phyloP scores from a whole-genome alignment of 2,888 invertebrate genomes.

The Microctonus brassicae region DNA sequence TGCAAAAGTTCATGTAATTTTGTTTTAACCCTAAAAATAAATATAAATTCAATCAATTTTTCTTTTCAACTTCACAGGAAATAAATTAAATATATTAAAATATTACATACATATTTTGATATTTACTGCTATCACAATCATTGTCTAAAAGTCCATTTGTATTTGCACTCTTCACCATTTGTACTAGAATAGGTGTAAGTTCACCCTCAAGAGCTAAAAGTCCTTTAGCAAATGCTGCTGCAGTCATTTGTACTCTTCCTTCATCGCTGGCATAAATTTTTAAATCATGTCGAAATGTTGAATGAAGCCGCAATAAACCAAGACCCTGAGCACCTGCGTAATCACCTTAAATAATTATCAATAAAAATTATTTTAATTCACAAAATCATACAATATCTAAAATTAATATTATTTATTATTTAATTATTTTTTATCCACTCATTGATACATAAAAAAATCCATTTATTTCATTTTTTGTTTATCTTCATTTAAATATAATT shows the following conservation, averaged over 20 bases:
- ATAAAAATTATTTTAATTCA: not conserved
- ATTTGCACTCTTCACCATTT: slow-evolving; percentile 99
- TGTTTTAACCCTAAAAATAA: slow-evolving; percentile 87
- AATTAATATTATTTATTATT: slow-evolving; percentile 1
- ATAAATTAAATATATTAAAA: not conserved
- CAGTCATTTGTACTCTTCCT: slow-evolving; percentile 99
- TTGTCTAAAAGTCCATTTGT: slow-evolving; percentile 98
- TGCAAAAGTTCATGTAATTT: slow-evolving; percentile 94
- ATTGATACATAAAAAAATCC: not conserved
- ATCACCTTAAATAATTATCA: slow-evolving; percentile 72
- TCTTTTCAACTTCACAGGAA: slow-evolving; percentile 6
- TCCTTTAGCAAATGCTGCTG: slow-evolving; percentile 99
- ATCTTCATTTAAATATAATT: too few relatives aligned
- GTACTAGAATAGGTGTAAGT: slow-evolving; percentile 97
- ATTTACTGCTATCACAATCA: slow-evolving; percentile 96
- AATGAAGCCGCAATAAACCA: slow-evolving; percentile 94
- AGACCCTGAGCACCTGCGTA: slow-evolving; percentile 95
- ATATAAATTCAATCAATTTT: not conserved
- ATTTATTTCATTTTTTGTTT: too few relatives aligned
- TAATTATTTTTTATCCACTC: not conserved
- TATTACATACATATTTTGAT: slow-evolving; percentile 88
- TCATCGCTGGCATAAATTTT: slow-evolving; percentile 99
- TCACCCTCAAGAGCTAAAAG: slow-evolving; percentile 97
- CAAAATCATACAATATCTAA: not conserved
- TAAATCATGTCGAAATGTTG: slow-evolving; percentile 98